Percentiles rank a stretch among this genome's conserved stretches.
phyloP scores from a whole-genome alignment of 2,888 invertebrate genomes.

The Anoplius nigerrimus region DNA sequence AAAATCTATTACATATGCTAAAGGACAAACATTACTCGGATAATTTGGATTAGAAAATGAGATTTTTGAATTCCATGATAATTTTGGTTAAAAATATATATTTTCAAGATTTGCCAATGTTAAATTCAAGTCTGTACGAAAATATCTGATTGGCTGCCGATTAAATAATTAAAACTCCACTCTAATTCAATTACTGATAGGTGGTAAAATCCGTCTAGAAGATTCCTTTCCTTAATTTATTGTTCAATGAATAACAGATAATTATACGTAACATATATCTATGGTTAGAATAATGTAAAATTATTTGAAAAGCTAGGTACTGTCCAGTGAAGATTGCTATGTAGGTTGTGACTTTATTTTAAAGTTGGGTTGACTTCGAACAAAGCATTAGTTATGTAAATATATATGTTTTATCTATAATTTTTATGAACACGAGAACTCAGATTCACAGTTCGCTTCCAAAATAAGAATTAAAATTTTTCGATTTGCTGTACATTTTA shows the following conservation, averaged over 20 bases:
- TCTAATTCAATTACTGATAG: slow-evolving; percentile 43
- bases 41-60: slow-evolving; percentile 32
- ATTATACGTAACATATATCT: slow-evolving; percentile 55
- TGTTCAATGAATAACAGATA: slow-evolving; percentile 52
- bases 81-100: slow-evolving; percentile 16
- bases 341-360: slow-evolving; percentile 72
- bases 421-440: slow-evolving; percentile 49
- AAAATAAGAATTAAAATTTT: slow-evolving; percentile 38
- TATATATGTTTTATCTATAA: slow-evolving; percentile 57
- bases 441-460: slow-evolving; percentile 46
- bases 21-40: slow-evolving; percentile 28
- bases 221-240: slow-evolving; percentile 58
- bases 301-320: slow-evolving; percentile 45
- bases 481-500: slow-evolving; percentile 21
- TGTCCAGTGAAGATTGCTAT: slow-evolving; percentile 60
- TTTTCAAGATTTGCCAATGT: slow-evolving; percentile 24
- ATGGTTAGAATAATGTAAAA: slow-evolving; percentile 50
- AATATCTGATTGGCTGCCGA: not conserved
- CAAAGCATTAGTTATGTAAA: slow-evolving; percentile 64
- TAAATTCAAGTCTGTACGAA: slow-evolving; percentile 25
- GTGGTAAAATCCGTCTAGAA: slow-evolving; percentile 34
- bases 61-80: slow-evolving; percentile 33
- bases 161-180: slow-evolving; percentile 27
- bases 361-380: slow-evolving; percentile 61
- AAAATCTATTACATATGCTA: slow-evolving; percentile 29